Conservation (phyloP, 2,113 vertebrate species). For the Limanda limanda region DNA sequence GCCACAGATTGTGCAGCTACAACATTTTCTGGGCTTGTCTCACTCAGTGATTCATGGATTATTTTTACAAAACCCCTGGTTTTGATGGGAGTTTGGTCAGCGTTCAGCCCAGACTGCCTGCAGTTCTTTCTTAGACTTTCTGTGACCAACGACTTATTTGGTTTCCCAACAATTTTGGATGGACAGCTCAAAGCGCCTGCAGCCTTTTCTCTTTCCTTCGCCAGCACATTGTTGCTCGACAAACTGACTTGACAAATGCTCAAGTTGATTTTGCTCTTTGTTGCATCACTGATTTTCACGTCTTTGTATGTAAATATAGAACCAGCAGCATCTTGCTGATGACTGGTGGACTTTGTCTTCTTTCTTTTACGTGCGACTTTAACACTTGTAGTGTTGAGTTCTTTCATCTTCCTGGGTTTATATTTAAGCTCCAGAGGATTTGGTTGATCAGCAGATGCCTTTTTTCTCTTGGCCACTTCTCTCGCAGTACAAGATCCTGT, state of each 20-base stretch:
- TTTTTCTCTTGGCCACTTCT: not conserved
- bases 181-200: not conserved
- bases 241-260: constrained; percentile 52
- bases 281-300: not conserved
- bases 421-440: not conserved
- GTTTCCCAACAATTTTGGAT: not conserved
- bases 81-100: constrained; percentile 10
- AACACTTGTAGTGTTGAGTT: not conserved
- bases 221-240: constrained; percentile 57
- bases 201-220: constrained; percentile 25
- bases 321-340: not conserved
- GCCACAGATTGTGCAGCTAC: not conserved
- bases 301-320: not conserved
- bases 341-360: not conserved
- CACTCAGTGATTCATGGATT: not conserved
- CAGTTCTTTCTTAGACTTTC: not conserved
- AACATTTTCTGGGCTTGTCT: not conserved
- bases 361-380: constrained; percentile 1
- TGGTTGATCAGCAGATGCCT: not conserved
- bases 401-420: not conserved
- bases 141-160: not conserved
- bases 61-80: constrained; percentile 38
- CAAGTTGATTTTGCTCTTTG: not conserved
- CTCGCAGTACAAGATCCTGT: not conserved
- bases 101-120: not conserved